Evolutionary conservation across 2,888 invertebrate species (phyloP).

Genomic region (Tipula vernalis): DNA sequence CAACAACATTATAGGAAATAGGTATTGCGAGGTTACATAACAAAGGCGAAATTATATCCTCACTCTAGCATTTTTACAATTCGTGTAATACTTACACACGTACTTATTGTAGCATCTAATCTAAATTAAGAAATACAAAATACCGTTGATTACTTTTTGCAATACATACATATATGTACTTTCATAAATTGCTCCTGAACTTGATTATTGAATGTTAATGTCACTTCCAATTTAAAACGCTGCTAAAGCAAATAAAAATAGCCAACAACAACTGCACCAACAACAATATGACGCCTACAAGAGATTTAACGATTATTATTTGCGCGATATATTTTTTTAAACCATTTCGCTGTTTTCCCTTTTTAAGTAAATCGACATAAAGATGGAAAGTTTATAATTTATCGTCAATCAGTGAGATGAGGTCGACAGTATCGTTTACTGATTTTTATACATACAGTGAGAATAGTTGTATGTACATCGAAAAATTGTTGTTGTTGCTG

Average conservation of each 20-base stretch:
- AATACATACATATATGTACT: neutral
- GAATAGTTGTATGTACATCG: neutral
- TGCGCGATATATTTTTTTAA: neutral
- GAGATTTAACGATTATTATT: slow-evolving; percentile 4
- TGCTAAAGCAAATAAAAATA: neutral
- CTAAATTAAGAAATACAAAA: too few relatives aligned
- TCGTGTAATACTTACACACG: too few relatives aligned
- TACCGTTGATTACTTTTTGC: too few relatives aligned
- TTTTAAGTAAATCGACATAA: neutral
- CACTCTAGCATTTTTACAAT: neutral
- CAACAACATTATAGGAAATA: neutral
- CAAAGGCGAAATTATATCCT: neutral
- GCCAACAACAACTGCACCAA: neutral
- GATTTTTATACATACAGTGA: neutral
- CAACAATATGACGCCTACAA: neutral
- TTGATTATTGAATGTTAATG: neutral
- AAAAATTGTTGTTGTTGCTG: neutral
- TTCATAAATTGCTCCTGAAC: neutral
- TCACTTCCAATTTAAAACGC: neutral
- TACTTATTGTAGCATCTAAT: too few relatives aligned
- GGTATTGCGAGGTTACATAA: neutral
- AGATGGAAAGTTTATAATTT: slow-evolving; percentile 4
- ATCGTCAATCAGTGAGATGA: slow-evolving; percentile 4
- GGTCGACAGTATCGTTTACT: neutral
- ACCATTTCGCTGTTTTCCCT: neutral